phyloP scores from a whole-genome alignment of 2,113 vertebrate genomes.

The Lophius piscatorius region DNA sequence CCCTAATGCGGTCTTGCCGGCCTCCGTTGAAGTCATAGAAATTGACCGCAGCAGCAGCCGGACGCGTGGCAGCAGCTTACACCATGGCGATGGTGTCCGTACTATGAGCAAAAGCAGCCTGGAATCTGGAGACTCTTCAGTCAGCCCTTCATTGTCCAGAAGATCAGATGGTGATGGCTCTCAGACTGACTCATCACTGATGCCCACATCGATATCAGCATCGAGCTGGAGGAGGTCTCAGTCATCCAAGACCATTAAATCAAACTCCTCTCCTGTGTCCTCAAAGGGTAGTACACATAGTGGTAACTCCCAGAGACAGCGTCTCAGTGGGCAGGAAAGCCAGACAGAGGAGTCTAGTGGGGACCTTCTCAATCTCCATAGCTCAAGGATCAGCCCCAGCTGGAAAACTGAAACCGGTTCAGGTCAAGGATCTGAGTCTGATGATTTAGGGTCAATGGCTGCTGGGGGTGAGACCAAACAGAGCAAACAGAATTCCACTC shows the following conservation, averaged over 20 bases:
- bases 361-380: slow-evolving; percentile 65
- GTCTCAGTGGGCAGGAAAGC: slow-evolving; percentile 28
- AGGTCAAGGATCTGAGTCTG: slow-evolving; percentile 26
- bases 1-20: slow-evolving; percentile 91
- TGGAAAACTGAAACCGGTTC: slow-evolving; percentile 35
- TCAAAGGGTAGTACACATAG: slow-evolving; percentile 78
- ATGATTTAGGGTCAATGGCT: slow-evolving; percentile 51
- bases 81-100: slow-evolving; percentile 72
- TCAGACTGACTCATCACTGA: slow-evolving; percentile 66
- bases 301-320: slow-evolving; percentile 32
- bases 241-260: slow-evolving; percentile 90
- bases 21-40: slow-evolving; percentile 91
- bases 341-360: slow-evolving; percentile 15
- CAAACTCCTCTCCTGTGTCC: slow-evolving; percentile 87
- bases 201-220: slow-evolving; percentile 74
- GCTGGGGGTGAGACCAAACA: slow-evolving; percentile 69
- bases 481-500: slow-evolving; percentile 77
- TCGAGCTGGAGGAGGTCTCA: slow-evolving; percentile 90
- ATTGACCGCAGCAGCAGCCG: slow-evolving; percentile 80
- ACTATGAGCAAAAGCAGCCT: slow-evolving; percentile 90
- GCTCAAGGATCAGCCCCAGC: slow-evolving; percentile 59
- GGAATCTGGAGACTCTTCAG: slow-evolving; percentile 55
- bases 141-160: slow-evolving; percentile 86
- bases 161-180: slow-evolving; percentile 69
- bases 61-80: slow-evolving; percentile 36